A percentile compares a stretch with the other conserved stretches of the same genome.
These are phyloP conservation scores for Peribatodes rhomboidaria DNA, from an alignment of 2,888 invertebrate genomes.

Conservation along the genomic window DNA sequence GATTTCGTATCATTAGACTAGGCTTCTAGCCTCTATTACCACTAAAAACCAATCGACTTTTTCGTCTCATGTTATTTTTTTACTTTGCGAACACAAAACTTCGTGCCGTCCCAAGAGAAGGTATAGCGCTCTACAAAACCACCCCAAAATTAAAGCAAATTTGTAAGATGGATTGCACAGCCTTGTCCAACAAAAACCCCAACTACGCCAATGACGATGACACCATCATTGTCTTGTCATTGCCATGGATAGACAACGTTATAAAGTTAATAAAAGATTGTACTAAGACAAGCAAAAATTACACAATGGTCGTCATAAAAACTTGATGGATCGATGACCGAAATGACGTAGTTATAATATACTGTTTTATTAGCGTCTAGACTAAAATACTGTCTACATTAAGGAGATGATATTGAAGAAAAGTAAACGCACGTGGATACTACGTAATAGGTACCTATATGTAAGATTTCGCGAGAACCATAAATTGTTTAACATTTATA, in stretches of 20 bases:
- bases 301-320: not conserved
- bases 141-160: no score
- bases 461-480: constrained; percentile 1
- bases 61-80: no score
- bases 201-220: not conserved
- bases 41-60: no score
- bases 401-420: not conserved
- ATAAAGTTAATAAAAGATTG: not conserved
- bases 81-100: no score
- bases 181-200: not conserved
- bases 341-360: constrained; percentile 1
- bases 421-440: constrained; percentile 4
- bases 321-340: constrained; percentile 7
- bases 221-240: not conserved
- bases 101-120: no score
- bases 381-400: not conserved
- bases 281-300: not conserved
- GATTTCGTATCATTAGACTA: no score
- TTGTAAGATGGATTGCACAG: no score
- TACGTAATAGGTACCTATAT: not conserved
- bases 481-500: constrained; percentile 12
- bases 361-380: not conserved
- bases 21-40: no score
- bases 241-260: not conserved
- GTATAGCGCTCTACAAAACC: not conserved